Percentiles rank a stretch among this genome's conserved stretches.
These are phyloP conservation scores for Diorhabda sublineata DNA, from an alignment of 1,140 invertebrate species.

Conservation along the genomic window DNA sequence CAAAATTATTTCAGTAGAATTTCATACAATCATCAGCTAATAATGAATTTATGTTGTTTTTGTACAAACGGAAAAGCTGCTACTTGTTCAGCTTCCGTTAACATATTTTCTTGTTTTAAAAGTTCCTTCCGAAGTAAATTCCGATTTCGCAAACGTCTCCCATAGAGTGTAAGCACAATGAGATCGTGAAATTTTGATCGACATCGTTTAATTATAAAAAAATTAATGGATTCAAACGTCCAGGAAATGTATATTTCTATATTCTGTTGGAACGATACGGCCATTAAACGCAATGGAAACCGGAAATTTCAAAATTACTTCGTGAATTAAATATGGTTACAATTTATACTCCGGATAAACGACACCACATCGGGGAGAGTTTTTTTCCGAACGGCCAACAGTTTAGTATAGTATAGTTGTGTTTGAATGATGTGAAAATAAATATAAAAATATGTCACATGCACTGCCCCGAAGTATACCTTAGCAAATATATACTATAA, in stretches of 20 bases:
- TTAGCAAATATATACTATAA: no score
- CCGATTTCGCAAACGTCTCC: not conserved
- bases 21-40: no score
- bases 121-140: not conserved
- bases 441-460: no score
- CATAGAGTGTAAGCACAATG: not conserved
- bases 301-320: conserved; percentile 19
- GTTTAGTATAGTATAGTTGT: no score
- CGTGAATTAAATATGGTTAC: conserved; percentile 16
- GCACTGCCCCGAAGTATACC: no score
- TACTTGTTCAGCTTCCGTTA: no score
- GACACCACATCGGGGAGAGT: not conserved
- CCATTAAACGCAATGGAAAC: conserved; percentile 17
- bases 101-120: no score
- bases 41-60: no score
- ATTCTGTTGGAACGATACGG: conserved; percentile 6
- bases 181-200: conserved; percentile 6
- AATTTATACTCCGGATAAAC: conserved; percentile 7
- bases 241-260: conserved; percentile 10
- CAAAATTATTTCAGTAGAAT: no score
- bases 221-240: conserved; percentile 10
- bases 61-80: no score
- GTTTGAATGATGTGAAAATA: no score
- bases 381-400: not conserved
- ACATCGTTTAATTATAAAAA: conserved; percentile 8